Base-by-base conservation (phyloP, 2,113 vertebrate genomes). In the Salvelinus sp. region DNA sequence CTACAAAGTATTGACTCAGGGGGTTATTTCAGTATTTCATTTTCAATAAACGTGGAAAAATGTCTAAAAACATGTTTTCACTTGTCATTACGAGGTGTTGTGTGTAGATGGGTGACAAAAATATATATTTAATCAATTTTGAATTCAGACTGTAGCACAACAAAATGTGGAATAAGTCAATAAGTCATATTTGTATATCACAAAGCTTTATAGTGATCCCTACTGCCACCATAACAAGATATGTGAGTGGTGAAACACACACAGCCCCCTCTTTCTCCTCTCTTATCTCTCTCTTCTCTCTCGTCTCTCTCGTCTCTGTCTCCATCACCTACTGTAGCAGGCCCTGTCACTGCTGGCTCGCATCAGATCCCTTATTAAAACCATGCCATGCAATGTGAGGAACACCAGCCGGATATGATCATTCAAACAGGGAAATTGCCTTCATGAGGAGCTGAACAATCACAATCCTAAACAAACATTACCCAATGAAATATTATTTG, bases 381-480 rank as follows among this genome's bases (percentile, higher is more conserved):
- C 54, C 12, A 48, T 72, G 54, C 28, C 70, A 73, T 62, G 28
- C 25, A n/a, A 10, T 13, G 4, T 60, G 38, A 38, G 14, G 28
- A 60, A 73, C 18, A 38, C 47, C 14, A 72, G 54, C 70, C 33
- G 54, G 54, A 72, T 73, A 63, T 73, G 71, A 60, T 57, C 70
- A 22, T 28, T 38, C 20, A 63, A 63, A 72, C 70, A 60, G 18
- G 57, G 57, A 63, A 62, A 73, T 73, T 62, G 60, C 5, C 60
- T n/a, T 62, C 38, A 44, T 10, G 38, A 12, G 27, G 47, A 20
- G 54, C 54, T 20, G 3, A 20, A 57, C 54, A 14, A 62, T 10
- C n/a, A 62, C 6, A n/a, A 22, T 22, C 58, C 58, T 9, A 2
- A 62, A 22, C 58, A 62, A 62, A 22, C 58, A 62, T 62, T 62